Evolutionary conservation across 2,113 vertebrate genomes (phyloP).

Genomic region (Callithrix jacchus): DNA sequence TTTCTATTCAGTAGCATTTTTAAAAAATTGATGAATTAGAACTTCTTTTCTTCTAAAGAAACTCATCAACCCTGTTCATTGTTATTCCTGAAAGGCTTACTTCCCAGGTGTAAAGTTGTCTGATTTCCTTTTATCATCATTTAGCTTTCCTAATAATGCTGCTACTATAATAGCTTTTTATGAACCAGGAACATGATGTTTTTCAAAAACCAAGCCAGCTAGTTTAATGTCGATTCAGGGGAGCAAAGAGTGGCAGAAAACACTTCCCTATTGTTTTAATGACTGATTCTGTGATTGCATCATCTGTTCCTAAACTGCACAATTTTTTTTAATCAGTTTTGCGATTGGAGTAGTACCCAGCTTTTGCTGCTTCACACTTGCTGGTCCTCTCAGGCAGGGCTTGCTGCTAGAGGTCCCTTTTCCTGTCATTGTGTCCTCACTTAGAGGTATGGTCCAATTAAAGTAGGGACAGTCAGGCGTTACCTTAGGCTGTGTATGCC

Average conservation of each 20-base stretch:
- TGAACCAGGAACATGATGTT: neutral
- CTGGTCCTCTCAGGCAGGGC: too few species aligned
- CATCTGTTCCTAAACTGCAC: accelerated
- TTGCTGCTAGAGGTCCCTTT: neutral
- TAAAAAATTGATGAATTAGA: conserved; percentile 61
- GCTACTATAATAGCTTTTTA: neutral
- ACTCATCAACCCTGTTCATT: conserved; percentile 15
- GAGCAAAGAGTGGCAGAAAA: too few species aligned
- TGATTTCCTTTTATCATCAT: neutral
- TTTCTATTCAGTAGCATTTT: conserved; percentile 66
- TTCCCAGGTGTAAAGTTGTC: conserved; percentile 50
- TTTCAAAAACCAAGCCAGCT: neutral
- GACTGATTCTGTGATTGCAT: neutral
- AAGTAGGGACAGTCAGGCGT: neutral
- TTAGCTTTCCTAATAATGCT: conserved; percentile 35
- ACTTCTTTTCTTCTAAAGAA: conserved; percentile 59
- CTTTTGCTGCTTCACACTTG: neutral
- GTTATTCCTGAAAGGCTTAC: conserved; percentile 22
- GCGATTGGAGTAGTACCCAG: neutral
- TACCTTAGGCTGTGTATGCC: accelerated
- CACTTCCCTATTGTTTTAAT: too few species aligned
- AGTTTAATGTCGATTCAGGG: neutral
- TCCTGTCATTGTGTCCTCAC: neutral
- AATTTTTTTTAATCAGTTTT: accelerated
- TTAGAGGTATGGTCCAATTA: accelerated